A percentile compares a stretch with the other conserved stretches of the same genome.
Evolutionary conservation across 2,797 vertebrate genomes (phyloP).

Genomic region (Oryzias sinensis): DNA sequence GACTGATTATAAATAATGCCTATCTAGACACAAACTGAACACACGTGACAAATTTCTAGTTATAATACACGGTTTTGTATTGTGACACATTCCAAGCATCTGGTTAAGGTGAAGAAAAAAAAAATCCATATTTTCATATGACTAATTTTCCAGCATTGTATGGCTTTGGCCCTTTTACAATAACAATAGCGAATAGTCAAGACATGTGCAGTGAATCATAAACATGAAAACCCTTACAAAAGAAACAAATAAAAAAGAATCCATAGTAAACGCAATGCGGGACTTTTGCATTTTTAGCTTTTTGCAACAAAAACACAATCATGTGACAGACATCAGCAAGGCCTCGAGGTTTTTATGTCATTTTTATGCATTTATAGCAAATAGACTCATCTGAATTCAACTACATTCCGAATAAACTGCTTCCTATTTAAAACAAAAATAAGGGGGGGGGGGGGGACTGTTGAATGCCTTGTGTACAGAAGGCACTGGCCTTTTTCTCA

Average conservation of each 20-base stretch:
- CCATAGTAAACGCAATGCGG: constrained; percentile 37
- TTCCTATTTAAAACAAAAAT: neutral
- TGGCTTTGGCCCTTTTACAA: constrained; percentile 44
- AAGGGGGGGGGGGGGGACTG: no score
- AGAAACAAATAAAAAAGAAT: constrained; percentile 43
- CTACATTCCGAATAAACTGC: neutral
- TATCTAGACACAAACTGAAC: no score
- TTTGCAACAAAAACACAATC: constrained; percentile 31
- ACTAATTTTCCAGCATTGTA: constrained; percentile 4
- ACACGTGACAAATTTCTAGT: neutral
- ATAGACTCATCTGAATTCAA: neutral
- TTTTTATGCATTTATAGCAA: constrained; percentile 5
- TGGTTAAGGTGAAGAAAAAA: neutral
- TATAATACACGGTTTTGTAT: constrained; percentile 5
- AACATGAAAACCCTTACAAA: constrained; percentile 34
- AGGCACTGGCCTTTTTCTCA: constrained; percentile 46
- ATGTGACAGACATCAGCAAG: constrained; percentile 47
- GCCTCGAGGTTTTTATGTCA: constrained; percentile 35
- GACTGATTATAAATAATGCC: no score
- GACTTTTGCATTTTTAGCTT: constrained; percentile 5
- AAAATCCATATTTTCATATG: neutral
- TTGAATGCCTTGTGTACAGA: constrained; percentile 13
- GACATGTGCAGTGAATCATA: constrained; percentile 31
- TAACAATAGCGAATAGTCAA: constrained; percentile 19
- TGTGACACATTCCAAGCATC: constrained; percentile 9